phyloP scores from a whole-genome alignment of 2,113 vertebrate species.

The Semnornis frantzii region DNA sequence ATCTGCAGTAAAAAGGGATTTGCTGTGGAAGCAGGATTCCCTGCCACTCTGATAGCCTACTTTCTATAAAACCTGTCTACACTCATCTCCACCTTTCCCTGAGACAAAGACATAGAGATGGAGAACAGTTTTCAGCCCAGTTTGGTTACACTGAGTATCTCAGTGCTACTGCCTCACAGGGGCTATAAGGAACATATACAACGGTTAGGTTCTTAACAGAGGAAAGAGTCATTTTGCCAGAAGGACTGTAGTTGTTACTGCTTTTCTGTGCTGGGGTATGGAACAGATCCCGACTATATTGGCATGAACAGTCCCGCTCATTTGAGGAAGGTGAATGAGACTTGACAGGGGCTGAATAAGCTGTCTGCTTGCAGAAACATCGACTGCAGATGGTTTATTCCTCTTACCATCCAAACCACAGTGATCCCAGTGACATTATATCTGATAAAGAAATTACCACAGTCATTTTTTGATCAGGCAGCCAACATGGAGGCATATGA shows the following conservation, averaged over 20 bases:
- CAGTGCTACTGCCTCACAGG: neutral
- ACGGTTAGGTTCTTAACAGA: neutral
- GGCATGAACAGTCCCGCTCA: neutral
- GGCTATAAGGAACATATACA: neutral
- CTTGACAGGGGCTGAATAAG: neutral
- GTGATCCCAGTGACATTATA: neutral
- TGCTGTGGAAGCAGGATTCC: neutral
- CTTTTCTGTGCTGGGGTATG: neutral
- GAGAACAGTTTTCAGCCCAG: neutral
- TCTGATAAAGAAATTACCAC: conserved; percentile 47
- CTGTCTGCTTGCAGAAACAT: neutral
- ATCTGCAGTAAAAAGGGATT: neutral
- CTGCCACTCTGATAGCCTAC: neutral
- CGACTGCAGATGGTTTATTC: neutral
- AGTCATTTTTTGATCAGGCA: neutral
- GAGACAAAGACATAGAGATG: neutral
- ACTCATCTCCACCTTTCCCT: neutral
- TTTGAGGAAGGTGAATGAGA: conserved; percentile 9
- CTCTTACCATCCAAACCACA: neutral
- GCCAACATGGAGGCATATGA: neutral
- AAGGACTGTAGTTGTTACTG: neutral
- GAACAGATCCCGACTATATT: neutral
- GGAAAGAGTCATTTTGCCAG: neutral
- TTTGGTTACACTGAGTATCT: neutral
- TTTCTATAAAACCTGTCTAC: neutral